These are phyloP conservation scores for Hemichromis elongatus DNA, from an alignment of 2,113 vertebrate species.

Conservation along the genomic window DNA sequence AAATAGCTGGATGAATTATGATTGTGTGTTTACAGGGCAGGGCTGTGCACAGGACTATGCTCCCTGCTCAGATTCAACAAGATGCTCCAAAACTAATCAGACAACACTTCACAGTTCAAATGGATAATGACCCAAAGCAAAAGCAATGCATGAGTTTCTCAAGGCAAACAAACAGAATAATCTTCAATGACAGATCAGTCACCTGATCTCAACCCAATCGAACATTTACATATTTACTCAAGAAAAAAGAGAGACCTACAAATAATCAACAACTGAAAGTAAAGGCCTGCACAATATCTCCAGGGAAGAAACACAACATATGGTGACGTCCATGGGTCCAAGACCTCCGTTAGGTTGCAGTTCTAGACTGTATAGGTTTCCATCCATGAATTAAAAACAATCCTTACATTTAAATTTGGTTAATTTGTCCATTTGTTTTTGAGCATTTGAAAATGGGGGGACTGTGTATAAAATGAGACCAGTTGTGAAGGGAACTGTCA, in stretches of 20 bases:
- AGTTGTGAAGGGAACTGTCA: neutral
- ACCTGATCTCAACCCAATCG: neutral
- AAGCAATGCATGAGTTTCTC: neutral
- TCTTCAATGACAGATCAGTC: neutral
- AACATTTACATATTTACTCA: neutral
- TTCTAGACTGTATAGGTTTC: neutral
- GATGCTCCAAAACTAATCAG: neutral
- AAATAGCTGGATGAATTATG: neutral
- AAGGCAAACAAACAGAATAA: neutral
- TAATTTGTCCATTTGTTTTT: neutral
- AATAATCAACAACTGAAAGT: neutral
- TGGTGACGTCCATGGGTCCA: neutral
- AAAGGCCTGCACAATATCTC: neutral
- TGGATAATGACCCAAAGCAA: neutral
- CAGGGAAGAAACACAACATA: neutral
- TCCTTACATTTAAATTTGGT: neutral
- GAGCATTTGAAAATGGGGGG: neutral
- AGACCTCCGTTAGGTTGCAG: neutral
- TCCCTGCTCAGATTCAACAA: neutral
- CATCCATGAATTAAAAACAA: neutral
- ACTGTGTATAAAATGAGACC: neutral
- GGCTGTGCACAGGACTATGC: neutral
- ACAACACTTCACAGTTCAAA: neutral
- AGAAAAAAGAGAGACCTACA: neutral
- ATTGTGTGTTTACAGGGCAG: neutral